Evolutionary conservation across 2,888 invertebrate genomes (phyloP).

Genomic region (Deilephila porcellus): DNA sequence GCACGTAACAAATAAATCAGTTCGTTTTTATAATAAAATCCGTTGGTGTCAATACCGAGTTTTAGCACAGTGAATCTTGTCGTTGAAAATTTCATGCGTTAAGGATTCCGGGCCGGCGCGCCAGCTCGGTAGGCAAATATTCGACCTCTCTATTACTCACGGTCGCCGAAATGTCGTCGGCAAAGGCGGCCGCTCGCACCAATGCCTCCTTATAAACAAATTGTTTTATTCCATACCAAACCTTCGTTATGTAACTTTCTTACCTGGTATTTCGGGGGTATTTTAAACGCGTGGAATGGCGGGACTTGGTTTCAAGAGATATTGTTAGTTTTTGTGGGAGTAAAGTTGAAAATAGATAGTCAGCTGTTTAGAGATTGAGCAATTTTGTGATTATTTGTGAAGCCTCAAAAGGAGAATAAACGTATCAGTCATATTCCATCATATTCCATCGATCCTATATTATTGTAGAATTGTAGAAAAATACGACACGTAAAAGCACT

Average conservation of each 20-base stretch:
- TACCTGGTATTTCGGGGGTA: background rate
- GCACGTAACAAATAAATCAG: background rate
- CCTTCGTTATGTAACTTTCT: background rate
- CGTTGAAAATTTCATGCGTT: slow-evolving; percentile 67
- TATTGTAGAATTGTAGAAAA: background rate
- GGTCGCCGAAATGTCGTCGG: slow-evolving; percentile 49
- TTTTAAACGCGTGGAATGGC: background rate
- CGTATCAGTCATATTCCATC: no score
- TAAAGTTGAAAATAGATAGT: no score
- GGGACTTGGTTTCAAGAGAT: no score
- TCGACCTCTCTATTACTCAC: slow-evolving; percentile 68
- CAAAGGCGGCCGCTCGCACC: slow-evolving; percentile 48
- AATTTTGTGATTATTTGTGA: no score
- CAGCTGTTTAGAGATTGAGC: no score
- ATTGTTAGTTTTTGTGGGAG: no score
- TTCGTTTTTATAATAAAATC: background rate
- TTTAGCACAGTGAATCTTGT: slow-evolving; percentile 49
- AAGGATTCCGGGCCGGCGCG: slow-evolving; percentile 53
- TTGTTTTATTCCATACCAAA: slow-evolving; percentile 48
- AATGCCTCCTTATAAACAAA: slow-evolving; percentile 56
- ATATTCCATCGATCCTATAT: no score
- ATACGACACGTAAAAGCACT: background rate
- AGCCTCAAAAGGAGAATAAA: no score
- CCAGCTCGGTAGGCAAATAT: slow-evolving; percentile 62
- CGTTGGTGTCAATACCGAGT: slow-evolving; percentile 51